These are phyloP conservation scores for Rhopilema esculentum DNA, from an alignment of 30 jellyfish, hydroid and myxozoan genomes.

Conservation along the genomic window DNA sequence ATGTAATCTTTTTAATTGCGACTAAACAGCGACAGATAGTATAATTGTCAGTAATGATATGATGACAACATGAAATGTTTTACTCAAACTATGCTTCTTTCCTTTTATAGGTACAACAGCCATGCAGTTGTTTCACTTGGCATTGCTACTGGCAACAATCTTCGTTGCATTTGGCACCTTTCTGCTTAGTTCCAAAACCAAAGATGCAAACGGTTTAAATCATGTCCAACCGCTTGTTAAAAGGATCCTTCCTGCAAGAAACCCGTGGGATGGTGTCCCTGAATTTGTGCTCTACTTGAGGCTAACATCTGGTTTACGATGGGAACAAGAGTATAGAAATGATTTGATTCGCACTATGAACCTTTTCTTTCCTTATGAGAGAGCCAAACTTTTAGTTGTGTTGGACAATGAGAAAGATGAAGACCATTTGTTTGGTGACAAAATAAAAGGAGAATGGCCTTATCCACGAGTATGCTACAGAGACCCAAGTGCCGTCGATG, in stretches of 20 bases:
- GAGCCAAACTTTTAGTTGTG: slow-evolving; percentile 13
- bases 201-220: background rate
- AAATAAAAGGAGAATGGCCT: slow-evolving; percentile 30
- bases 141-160: background rate
- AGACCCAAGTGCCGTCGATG: slow-evolving; percentile 18
- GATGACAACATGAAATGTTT: no score
- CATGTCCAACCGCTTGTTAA: background rate
- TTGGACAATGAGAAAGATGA: slow-evolving; percentile 35
- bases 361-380: slow-evolving; percentile 45
- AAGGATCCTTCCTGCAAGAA: background rate
- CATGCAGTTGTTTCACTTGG: background rate
- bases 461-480: slow-evolving; percentile 45
- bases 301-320: slow-evolving; percentile 14
- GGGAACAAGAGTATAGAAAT: slow-evolving; percentile 5
- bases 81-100: no score
- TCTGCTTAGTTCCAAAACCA: background rate
- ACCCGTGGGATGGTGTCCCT: slow-evolving; percentile 16
- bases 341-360: slow-evolving; percentile 18
- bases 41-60: no score
- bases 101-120: no score
- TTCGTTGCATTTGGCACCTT: background rate
- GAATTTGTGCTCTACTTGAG: slow-evolving; percentile 22
- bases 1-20: no score
- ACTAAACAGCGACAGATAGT: no score
- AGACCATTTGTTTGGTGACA: slow-evolving; percentile 45